Percentiles rank a stretch among this genome's conserved stretches.
phyloP scores from a whole-genome alignment of 2,113 vertebrate genomes.

The Calypte anna region DNA sequence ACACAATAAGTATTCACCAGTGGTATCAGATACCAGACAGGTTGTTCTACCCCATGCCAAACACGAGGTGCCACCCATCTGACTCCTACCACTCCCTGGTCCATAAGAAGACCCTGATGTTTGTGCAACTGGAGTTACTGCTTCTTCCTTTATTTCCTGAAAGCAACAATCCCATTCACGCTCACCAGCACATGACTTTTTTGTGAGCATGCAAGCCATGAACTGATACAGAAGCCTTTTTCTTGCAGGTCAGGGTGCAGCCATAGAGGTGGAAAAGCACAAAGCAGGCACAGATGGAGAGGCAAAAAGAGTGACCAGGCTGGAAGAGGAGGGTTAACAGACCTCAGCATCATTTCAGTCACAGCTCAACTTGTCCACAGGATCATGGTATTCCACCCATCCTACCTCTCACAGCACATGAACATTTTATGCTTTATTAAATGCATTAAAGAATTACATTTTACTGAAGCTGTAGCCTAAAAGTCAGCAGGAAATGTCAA shows the following conservation, averaged over 20 bases:
- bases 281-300: neutral
- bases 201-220: neutral
- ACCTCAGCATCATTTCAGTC: neutral
- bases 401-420: neutral
- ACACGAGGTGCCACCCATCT: neutral
- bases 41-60: neutral
- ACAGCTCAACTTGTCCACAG: neutral
- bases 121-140: neutral
- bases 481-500: neutral
- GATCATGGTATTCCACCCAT: neutral
- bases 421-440: neutral
- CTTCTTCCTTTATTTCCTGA: neutral
- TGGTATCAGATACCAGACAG: neutral
- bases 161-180: neutral
- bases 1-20: neutral
- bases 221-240: accelerated
- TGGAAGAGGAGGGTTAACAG: accelerated
- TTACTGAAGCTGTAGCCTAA: neutral
- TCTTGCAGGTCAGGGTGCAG: neutral
- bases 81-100: neutral
- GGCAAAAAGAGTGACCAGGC: neutral
- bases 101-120: neutral
- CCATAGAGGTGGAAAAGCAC: neutral
- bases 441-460: neutral
- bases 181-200: neutral